A percentile compares a stretch with the other conserved stretches of the same genome.
Evolutionary conservation across 2,888 invertebrate genomes (phyloP).

Genomic region (Callosobruchus maculatus): DNA sequence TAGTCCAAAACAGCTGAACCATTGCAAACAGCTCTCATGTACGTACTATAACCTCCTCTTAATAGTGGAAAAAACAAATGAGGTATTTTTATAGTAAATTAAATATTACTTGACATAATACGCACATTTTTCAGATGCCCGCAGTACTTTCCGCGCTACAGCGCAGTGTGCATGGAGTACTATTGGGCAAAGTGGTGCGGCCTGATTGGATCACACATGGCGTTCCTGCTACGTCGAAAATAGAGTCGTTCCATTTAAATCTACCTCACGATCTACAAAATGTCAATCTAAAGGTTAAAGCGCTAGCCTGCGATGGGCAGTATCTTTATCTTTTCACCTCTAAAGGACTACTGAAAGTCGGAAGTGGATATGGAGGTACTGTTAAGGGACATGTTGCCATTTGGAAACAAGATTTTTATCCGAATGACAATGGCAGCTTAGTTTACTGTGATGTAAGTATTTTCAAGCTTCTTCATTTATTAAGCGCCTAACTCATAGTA

Average conservation of each 20-base stretch:
- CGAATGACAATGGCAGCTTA: constrained; percentile 79
- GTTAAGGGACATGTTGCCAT: constrained; percentile 86
- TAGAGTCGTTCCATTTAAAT: constrained; percentile 63
- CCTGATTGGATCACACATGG: constrained; percentile 90
- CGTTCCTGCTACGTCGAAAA: constrained; percentile 72
- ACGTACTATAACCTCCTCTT: too few species aligned
- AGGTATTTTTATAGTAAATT: too few species aligned
- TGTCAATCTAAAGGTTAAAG: constrained; percentile 51
- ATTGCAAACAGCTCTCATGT: too few species aligned
- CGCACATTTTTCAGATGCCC: constrained; percentile 68
- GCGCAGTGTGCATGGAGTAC: constrained; percentile 82
- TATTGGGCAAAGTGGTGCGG: constrained; percentile 76
- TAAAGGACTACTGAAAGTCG: constrained; percentile 86
- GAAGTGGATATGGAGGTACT: constrained; percentile 92
- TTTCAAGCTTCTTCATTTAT: too few species aligned
- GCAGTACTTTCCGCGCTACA: constrained; percentile 80
- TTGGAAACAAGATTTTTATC: constrained; percentile 78
- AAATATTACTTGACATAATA: too few species aligned
- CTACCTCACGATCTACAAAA: constrained; percentile 52
- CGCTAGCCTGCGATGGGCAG: constrained; percentile 86
- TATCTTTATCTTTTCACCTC: constrained; percentile 84
- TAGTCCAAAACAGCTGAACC: too few species aligned
- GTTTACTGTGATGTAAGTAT: constrained; percentile 80
- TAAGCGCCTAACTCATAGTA: too few species aligned
- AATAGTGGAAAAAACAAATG: too few species aligned